Evolutionary conservation across 2,113 vertebrate genomes (phyloP), one percentile per base, ranked within the genome.

Genomic region (Fregata magnificens): DNA sequence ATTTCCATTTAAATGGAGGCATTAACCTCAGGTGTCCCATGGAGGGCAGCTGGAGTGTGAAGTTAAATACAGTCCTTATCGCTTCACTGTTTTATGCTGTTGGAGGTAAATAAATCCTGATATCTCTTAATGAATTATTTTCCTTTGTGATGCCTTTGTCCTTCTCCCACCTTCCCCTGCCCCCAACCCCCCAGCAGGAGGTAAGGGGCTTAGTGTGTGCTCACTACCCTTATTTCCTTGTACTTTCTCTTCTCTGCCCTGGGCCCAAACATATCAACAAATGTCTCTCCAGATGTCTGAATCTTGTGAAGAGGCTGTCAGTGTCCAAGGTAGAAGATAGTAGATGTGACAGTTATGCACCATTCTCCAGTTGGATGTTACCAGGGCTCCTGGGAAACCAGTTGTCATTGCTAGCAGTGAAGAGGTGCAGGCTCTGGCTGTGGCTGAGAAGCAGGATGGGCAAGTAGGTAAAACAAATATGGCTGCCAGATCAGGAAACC

Each of bases 1-100:
- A 97, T 98, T 98, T 98, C 97, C 97, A 98, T 98, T 97, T 98
- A 98, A 98, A 98, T 98, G 91, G 97, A 93, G 96, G 87, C 81
- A 96, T 98, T 98, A 97, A 98, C 97, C 98, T 97, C 93, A 70
- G 70, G 74, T 86, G 71, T 79, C 82, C 90, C 40, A 56, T 65
- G 67, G 93, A 69, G 58, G 82, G 74, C 16, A 31, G 62, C 86
- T 93, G 90, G 82, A 86, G 93, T 78, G 82, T 76, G 86, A 70
- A 88, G 36, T 34, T 94, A 88, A 95, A 94, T 59, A 58, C 4
- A n/a, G 67, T 50, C 72, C 93, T 96, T 94, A 95, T 91, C 52
- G 44, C 79, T 34, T 24, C 5, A 25, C 61, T 90, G 94, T 88
- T 90, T 92, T 79, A 72, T 21, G 2, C 50, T 90, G 47, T 20